These are phyloP conservation scores for Borostomias antarcticus DNA, from an alignment of 2,797 vertebrate genomes.

Conservation along the genomic window DNA sequence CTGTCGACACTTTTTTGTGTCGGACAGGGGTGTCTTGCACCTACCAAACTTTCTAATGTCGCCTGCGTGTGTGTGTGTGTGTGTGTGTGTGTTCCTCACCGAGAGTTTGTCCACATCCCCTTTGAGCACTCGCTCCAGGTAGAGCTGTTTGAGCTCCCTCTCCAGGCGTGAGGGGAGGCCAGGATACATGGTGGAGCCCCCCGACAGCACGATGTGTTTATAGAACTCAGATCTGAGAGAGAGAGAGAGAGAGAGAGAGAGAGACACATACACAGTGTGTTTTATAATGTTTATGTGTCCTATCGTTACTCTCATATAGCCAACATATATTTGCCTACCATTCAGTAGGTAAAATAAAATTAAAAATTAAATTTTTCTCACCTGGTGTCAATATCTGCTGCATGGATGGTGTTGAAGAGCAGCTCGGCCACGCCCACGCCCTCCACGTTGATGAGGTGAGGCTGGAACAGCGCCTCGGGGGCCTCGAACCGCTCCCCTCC, in stretches of 20 bases:
- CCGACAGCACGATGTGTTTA: conserved; percentile 97
- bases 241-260: not conserved
- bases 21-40: too few relatives aligned
- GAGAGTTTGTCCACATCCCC: conserved; percentile 98
- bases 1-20: too few relatives aligned
- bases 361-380: too few relatives aligned
- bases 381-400: conserved; percentile 98
- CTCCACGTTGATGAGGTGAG: conserved; percentile 98
- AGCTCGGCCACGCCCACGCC: conserved; percentile 96
- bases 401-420: conserved; percentile 99
- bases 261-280: too few relatives aligned
- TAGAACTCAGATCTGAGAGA: conserved; percentile 92
- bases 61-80: too few relatives aligned
- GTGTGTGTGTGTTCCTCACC: too few relatives aligned
- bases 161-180: conserved; percentile 96
- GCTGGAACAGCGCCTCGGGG: conserved; percentile 96
- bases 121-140: conserved; percentile 96
- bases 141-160: conserved; percentile 96
- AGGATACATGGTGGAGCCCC: conserved; percentile 98
- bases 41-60: too few relatives aligned
- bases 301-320: too few relatives aligned
- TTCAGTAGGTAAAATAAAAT: too few relatives aligned
- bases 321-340: too few relatives aligned
- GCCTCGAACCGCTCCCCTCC: conserved; percentile 97
- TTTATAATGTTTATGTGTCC: too few relatives aligned